Evolutionary conservation across 1,140 invertebrate species (phyloP), one percentile per base, ranked within the genome.

Genomic region (Anadara kagoshimensis): DNA sequence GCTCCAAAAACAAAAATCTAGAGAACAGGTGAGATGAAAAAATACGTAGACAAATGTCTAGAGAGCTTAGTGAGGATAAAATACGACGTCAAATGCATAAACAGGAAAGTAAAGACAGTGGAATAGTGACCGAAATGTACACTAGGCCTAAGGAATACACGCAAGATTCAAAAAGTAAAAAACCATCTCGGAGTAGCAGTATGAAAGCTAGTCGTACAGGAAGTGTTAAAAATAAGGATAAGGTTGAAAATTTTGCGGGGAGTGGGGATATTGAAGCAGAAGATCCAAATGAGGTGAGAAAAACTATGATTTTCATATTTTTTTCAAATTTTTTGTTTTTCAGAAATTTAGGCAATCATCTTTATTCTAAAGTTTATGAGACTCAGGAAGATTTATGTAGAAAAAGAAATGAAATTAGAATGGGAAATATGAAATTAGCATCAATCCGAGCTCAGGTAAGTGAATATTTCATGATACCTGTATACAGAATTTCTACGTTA

Each of bases 301-400:
- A 3, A 7, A 7, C 7, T 36, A 36, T 36, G 14, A 47, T 68
- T 56, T 70, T 67, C 72, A 70, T 20, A 66, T 78, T 47, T 36
- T 62, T 51, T 72, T 53, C 58, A 66, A 58, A 75, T 53, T 44
- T 68, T 69, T 76, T 59, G 66, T 61, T 81, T 87, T 85, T 22
- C 89, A 94, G 93, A 88, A 94, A 93, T 84, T 88, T 93, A 70
- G 96, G 98, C 85, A 94, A 94, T 59, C 94, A 93, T 81, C 91
- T 97, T 41, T 97, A 94, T 89, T 96, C 95, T 83, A 98, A 98
- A 92, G 95, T 95, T 68, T 97, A 97, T 87, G 96, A 98, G 90
- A 90, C 96, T 24, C 94, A 98, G 90, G 96, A 98, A 89, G 96
- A 98, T 83, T 95, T 98, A 87, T 97, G 95, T 79, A 92, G 96